Evolutionary conservation across 2,888 invertebrate genomes (phyloP).

Genomic region (Villa cingulata): DNA sequence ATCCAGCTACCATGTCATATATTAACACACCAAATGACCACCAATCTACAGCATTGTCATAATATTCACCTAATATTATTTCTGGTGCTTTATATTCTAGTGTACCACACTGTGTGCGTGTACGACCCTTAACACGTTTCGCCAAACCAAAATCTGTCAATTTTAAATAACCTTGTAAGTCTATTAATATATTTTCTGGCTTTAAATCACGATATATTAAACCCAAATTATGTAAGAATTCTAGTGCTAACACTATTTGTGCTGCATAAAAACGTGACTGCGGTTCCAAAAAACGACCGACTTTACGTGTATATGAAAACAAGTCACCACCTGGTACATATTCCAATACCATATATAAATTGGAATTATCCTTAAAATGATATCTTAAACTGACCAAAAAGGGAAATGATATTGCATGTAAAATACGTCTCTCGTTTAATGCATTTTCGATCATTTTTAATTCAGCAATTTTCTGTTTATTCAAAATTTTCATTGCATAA

Average conservation of each 20-base stretch:
- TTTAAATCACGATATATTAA: conserved; percentile 98
- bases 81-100: conserved; percentile 90
- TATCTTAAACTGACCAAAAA: conserved; percentile 97
- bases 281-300: conserved; percentile 95
- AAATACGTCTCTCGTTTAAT: conserved; percentile 95
- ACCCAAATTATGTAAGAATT: conserved; percentile 98
- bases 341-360: conserved; percentile 99
- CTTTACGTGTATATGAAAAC: conserved; percentile 98
- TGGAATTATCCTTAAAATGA: conserved; percentile 99
- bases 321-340: conserved; percentile 99
- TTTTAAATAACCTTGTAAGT: conserved; percentile 92
- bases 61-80: conserved; percentile 80
- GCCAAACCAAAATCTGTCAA: conserved; percentile 99
- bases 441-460: conserved; percentile 99
- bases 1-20: conserved; percentile 98
- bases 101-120: conserved; percentile 99
- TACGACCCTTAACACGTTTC: conserved; percentile 96
- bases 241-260: conserved; percentile 97
- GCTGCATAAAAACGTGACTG: conserved; percentile 98
- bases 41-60: conserved; percentile 99
- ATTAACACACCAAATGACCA: conserved; percentile 98
- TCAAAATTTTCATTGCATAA: conserved; percentile 99
- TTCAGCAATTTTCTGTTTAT: conserved; percentile 99
- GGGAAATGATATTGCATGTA: conserved; percentile 98
- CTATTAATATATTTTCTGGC: conserved; percentile 94